phyloP scores from a whole-genome alignment of 53 echinoderm and acorn worm species.

The Luidia sarsii region DNA sequence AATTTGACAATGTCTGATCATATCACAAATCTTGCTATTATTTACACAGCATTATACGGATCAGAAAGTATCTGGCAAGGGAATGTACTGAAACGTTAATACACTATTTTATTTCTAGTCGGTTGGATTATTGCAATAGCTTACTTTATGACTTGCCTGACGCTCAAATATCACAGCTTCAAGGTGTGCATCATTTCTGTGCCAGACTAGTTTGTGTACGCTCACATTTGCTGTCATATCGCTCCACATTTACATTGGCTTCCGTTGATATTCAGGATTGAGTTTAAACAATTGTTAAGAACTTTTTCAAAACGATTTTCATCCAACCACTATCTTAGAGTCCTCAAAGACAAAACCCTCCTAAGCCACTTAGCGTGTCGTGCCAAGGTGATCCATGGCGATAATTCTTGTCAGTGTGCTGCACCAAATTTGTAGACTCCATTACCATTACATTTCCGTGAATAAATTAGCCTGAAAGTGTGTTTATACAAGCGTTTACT shows the following conservation, averaged over 20 bases:
- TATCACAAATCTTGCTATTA: background rate
- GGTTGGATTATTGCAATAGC: background rate
- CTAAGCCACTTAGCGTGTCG: too few species aligned
- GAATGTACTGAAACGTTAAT: background rate
- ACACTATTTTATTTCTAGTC: background rate
- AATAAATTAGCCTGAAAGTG: too few species aligned
- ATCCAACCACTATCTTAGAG: too few species aligned
- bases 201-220: background rate
- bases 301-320: too few species aligned
- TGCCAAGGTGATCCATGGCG: too few species aligned
- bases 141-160: background rate
- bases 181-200: background rate
- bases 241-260: background rate
- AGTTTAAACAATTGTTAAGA: background rate
- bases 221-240: background rate
- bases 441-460: too few species aligned
- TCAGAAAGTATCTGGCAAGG: too few species aligned
- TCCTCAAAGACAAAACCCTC: too few species aligned
- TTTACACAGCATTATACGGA: background rate
- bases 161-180: background rate
- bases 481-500: too few species aligned
- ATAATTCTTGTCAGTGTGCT: too few species aligned
- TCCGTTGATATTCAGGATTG: background rate
- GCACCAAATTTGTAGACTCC: too few species aligned
- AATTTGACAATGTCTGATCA: conserved; percentile 10